Base-by-base conservation (phyloP, 2,113 vertebrate species). In the Bos indicus region DNA sequence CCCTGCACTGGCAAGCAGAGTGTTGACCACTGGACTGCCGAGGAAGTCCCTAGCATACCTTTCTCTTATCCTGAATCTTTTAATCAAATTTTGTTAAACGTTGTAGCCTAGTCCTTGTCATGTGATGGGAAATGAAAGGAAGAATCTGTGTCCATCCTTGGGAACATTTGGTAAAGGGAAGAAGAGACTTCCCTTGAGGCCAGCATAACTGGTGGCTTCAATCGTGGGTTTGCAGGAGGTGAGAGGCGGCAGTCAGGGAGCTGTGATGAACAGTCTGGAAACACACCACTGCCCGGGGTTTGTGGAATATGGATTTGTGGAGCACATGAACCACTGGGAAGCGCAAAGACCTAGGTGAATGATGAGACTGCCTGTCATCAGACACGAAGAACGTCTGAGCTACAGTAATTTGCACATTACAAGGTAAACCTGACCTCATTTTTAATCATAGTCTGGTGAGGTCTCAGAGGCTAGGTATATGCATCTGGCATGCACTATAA, bases 381-480 rank as follows among this genome's bases (percentile, higher is more conserved):
- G 82, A 52, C 56, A 71, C 67, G 43, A 97, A 95, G 93, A 93
- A 94, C 71, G 60, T 51, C 82, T 88, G 25, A 88, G 85, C 54
- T 85, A 92, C 19, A 48, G 78, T 89, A 90, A 94, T 57, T 92
- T 94, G 78, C 43, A 84, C 54, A 46, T 95, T 87, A 95, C 56
- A 94, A 90, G 33, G 54, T 78, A 97, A 95, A 93, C 91, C 60
- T 97, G 94, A 95, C 81, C 43, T 98, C 96, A 92, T 92, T 96
- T 95, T 96, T 97, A 96, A 98, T 97, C 84, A 96, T 15, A 81
- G 48, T 74, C 59, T 78, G 25, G 46, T 88, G 43, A 71, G 19
- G 36, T 89, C 48, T 23, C 30, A 5, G 36, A 95, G n/a, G 62
- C 40, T 77, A 78, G 43, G 10, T 57, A 16, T 64, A n/a, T 33